Evolutionary conservation across 2,797 vertebrate genomes (phyloP).

Genomic region (Toxotes lorentzi): DNA sequence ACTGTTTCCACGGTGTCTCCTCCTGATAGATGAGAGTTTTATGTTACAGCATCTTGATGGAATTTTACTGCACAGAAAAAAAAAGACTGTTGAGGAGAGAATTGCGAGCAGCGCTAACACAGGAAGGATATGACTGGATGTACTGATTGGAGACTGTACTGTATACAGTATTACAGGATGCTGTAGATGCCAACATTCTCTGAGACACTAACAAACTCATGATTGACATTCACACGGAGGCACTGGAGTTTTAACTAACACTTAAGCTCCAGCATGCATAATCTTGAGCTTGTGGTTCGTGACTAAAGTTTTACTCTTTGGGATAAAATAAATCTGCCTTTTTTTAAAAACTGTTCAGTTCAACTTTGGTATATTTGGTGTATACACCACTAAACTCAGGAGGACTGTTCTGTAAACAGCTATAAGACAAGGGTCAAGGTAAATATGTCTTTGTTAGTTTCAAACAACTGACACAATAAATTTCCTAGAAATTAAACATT

Average conservation of each 20-base stretch:
- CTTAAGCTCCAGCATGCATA: background rate
- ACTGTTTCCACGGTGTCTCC: constrained; percentile 3
- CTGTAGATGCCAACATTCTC: background rate
- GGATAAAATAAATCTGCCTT: background rate
- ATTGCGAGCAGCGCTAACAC: background rate
- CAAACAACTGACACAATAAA: background rate
- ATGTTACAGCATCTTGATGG: background rate
- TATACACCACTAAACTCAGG: background rate
- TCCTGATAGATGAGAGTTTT: constrained; percentile 25
- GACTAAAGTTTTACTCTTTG: background rate
- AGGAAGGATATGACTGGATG: background rate
- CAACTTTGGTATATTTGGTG: background rate
- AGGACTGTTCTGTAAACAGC: background rate
- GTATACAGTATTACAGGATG: background rate
- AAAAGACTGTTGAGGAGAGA: constrained; percentile 4
- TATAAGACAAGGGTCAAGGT: background rate
- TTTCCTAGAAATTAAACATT: background rate
- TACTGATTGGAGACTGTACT: background rate
- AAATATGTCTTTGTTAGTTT: too few species aligned
- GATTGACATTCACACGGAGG: constrained; percentile 4
- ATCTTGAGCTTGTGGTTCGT: background rate
- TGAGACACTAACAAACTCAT: background rate
- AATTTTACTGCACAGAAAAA: constrained; percentile 16
- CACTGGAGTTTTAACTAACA: background rate
- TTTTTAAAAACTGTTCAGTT: background rate